Evolutionary conservation across 2,113 vertebrate species (phyloP).

Genomic region (human (Homo sapiens)): DNA sequence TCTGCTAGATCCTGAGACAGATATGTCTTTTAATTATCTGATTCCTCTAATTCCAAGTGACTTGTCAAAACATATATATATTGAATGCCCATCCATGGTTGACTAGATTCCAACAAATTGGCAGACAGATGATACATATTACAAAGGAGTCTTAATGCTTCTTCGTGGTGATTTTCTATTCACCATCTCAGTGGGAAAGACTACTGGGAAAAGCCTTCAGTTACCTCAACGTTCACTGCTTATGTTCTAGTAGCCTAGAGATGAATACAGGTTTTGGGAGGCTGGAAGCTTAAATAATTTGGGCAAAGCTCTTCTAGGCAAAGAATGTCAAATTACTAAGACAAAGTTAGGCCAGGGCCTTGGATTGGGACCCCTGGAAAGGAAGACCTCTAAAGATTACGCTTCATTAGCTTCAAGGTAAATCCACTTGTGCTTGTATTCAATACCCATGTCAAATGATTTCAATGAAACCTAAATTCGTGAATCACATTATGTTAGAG

Average conservation of each 20-base stretch:
- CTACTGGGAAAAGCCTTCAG: neutral
- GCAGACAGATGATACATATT: neutral
- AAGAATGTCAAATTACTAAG: neutral
- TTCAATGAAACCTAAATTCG: neutral
- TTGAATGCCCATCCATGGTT: neutral
- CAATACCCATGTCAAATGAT: neutral
- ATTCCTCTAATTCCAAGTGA: constrained; percentile 20
- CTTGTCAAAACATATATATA: neutral
- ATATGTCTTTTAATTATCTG: constrained; percentile 9
- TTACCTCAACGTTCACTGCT: neutral
- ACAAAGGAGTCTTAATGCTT: neutral
- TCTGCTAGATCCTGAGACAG: neutral
- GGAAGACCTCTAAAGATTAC: constrained; percentile 13
- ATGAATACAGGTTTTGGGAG: neutral
- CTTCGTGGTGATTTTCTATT: constrained; percentile 11
- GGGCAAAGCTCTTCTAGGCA: neutral
- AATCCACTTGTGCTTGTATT: neutral
- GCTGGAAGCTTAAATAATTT: constrained; percentile 27
- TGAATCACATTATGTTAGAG: neutral
- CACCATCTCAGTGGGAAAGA: constrained; percentile 16
- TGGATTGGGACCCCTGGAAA: neutral
- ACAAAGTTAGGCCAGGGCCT: neutral
- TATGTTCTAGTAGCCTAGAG: constrained; percentile 17
- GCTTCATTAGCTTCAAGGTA: neutral
- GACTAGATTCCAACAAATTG: constrained; percentile 38